phyloP scores from a whole-genome alignment of 2,113 vertebrate species.

The Phrynosoma platyrhinos region DNA sequence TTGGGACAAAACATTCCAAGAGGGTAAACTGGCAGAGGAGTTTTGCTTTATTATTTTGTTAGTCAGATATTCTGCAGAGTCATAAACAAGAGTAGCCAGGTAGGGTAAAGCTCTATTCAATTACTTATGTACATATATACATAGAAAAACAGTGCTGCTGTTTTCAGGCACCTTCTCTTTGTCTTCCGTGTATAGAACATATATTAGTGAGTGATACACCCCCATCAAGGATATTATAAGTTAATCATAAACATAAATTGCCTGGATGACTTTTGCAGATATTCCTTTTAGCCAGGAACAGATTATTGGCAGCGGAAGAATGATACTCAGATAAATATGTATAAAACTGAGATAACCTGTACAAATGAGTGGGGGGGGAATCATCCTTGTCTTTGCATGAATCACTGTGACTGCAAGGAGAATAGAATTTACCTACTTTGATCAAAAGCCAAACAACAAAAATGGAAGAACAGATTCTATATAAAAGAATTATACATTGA shows the following conservation, averaged over 20 bases:
- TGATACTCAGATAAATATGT: slow-evolving; percentile 46
- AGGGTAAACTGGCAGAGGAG: slow-evolving; percentile 63
- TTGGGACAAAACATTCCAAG: slow-evolving; percentile 71
- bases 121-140: background rate
- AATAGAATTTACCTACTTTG: slow-evolving; percentile 43
- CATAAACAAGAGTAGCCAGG: slow-evolving; percentile 45
- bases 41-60: slow-evolving; percentile 55
- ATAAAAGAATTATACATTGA: slow-evolving; percentile 43
- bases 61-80: slow-evolving; percentile 34
- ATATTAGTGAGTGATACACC: slow-evolving; percentile 37
- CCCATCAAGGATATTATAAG: slow-evolving; percentile 56
- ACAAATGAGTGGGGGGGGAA: slow-evolving; percentile 64
- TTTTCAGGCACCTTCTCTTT: background rate
- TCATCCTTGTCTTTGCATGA: slow-evolving; percentile 28
- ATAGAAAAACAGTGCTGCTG: background rate
- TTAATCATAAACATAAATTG: slow-evolving; percentile 66
- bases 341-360: slow-evolving; percentile 69
- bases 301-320: slow-evolving; percentile 63
- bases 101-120: background rate
- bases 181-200: background rate
- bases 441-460: slow-evolving; percentile 63
- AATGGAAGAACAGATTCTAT: slow-evolving; percentile 29
- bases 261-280: slow-evolving; percentile 58
- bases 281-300: slow-evolving; percentile 70
- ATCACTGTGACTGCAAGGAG: slow-evolving; percentile 21